These are phyloP conservation scores for Gymnogyps californianus DNA, from an alignment of 2,113 vertebrate genomes.

Conservation along the genomic window DNA sequence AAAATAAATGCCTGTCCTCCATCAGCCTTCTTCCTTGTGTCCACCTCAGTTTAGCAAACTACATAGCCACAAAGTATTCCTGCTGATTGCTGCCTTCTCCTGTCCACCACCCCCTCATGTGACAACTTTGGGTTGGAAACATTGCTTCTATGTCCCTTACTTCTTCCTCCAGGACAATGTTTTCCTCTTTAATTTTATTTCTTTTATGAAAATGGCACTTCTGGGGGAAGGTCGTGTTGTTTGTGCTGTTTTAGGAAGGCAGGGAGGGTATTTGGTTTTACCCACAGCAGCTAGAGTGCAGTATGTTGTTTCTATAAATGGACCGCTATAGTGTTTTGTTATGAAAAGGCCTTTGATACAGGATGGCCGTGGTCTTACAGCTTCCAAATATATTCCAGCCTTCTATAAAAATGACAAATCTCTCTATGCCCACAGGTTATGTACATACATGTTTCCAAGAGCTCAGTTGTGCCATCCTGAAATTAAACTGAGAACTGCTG, in stretches of 20 bases:
- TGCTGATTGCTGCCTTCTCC: not conserved
- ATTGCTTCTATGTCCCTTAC: not conserved
- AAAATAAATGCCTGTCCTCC: slow-evolving; percentile 23
- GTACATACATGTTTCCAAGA: slow-evolving; percentile 41
- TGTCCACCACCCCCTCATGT: not conserved
- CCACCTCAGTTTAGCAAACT: not conserved
- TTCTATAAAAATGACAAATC: slow-evolving; percentile 64
- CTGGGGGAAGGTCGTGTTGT: slow-evolving; percentile 2
- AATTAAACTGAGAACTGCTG: slow-evolving; percentile 37
- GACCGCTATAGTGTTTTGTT: slow-evolving; percentile 63
- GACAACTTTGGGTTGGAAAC: not conserved
- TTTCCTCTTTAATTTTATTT: slow-evolving; percentile 39
- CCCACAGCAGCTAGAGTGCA: slow-evolving; percentile 43
- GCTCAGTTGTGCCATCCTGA: slow-evolving; percentile 16
- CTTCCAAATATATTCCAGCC: slow-evolving; percentile 69
- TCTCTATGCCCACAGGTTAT: slow-evolving; percentile 26
- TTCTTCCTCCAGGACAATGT: not conserved
- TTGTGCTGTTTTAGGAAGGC: slow-evolving; percentile 56
- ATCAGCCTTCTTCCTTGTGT: not conserved
- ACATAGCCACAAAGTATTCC: not conserved
- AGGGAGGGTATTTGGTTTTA: slow-evolving; percentile 62
- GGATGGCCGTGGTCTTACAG: slow-evolving; percentile 32
- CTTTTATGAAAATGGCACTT: slow-evolving; percentile 25
- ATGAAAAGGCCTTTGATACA: slow-evolving; percentile 70
- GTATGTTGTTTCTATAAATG: slow-evolving; percentile 71